phyloP scores from a whole-genome alignment of 2,113 vertebrate genomes.

The Opisthocomus hoazin region DNA sequence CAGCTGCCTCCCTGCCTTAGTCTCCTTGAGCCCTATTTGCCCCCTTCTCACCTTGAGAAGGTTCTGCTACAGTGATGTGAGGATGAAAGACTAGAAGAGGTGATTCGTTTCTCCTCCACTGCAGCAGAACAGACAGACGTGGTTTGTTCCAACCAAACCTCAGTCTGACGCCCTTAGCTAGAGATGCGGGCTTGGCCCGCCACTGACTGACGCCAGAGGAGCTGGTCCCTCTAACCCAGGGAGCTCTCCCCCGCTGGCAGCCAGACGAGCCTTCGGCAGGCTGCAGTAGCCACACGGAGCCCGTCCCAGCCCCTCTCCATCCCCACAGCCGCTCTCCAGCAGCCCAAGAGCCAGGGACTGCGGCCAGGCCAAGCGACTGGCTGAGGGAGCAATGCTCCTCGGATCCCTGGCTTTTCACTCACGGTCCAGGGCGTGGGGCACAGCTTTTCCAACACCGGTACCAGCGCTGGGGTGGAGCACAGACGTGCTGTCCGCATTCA shows the following conservation, averaged over 20 bases:
- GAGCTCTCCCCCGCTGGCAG: neutral
- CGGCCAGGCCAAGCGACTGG: neutral
- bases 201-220: accelerated
- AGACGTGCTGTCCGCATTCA: neutral
- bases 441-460: neutral
- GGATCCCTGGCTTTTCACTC: neutral
- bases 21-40: neutral
- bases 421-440: accelerated
- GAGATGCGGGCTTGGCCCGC: neutral
- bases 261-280: neutral
- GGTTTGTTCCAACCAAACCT: too few species aligned
- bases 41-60: neutral
- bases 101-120: neutral
- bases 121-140: neutral
- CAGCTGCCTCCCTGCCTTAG: neutral
- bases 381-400: neutral
- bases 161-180: neutral
- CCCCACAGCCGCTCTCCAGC: too few species aligned
- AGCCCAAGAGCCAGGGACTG: too few species aligned
- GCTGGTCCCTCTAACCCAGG: neutral
- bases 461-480: neutral
- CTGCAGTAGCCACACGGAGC: neutral
- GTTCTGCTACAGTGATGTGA: neutral
- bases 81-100: neutral
- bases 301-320: too few species aligned